Base-by-base conservation (phyloP, 2,797 vertebrate species). In the Aulostomus chinensis region DNA sequence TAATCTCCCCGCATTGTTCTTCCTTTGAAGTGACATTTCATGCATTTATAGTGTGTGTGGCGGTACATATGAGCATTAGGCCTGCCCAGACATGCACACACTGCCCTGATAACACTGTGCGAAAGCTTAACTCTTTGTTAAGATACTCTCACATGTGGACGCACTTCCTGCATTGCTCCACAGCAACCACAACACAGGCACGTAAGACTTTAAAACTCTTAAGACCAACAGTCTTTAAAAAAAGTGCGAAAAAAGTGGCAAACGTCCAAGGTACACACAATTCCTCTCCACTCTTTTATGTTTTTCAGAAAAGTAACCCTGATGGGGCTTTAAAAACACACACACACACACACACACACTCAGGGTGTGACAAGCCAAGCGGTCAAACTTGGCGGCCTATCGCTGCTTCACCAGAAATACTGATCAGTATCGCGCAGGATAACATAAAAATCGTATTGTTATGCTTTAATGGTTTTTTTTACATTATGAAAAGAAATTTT, bases 161-260 rank as follows among this genome's bases (percentile, higher is more conserved):
- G 73, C 65, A n/a, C 68, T 64, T 64, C 63, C 48, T 58, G 54
- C 56, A 37, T 56, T 20, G 57, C 58, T 76, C 65, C 85, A 76
- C 74, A 83, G 83, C 79, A 89, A 88, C 81, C 66, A 73, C 71
- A 83, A 78, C 73, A 77, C 59, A 67, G 53, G 54, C 66, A 80
- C 65, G 43, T 58, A 20, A 73, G 59, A 43, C 55, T 70, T 56
- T 54, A 59, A 75, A 62, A 52, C 54, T 29, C 50, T 5, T 26
- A 8, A 42, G 63, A 40, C 46, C 31, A 46, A 34, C 18, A 7
- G 15, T 5, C 39, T 39, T n/a, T n/a, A n/a, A n/a, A 6, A 37
- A 16, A 32, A 34, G 36, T 3, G 2, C 0, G 34, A 17, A 36
- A 15, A 38, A 52, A 30, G 36, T 76, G 73, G 79, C 72, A 73